These are phyloP conservation scores for Gorsachius goisagi DNA, from an alignment of 2,113 vertebrate species.

Conservation along the genomic window DNA sequence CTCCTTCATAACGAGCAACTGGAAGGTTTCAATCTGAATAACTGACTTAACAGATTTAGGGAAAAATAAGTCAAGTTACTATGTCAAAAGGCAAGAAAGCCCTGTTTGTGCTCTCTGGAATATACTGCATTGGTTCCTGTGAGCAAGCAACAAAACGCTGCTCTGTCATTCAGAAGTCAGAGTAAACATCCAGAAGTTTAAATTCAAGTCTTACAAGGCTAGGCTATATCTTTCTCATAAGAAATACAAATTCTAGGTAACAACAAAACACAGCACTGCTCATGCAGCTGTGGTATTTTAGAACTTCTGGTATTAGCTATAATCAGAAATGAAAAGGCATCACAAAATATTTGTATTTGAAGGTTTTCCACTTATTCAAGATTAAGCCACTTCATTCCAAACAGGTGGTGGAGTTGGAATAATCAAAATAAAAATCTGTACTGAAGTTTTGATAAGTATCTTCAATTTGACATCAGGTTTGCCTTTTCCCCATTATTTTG, in stretches of 20 bases:
- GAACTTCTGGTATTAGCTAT: not conserved
- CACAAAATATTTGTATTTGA: not conserved
- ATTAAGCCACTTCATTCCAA: not conserved
- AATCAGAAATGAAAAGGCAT: not conserved
- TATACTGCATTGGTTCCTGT: not conserved
- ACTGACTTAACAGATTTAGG: not conserved
- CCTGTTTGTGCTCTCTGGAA: not conserved
- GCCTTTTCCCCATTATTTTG: not conserved
- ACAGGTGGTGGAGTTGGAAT: not conserved
- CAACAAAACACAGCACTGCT: not conserved
- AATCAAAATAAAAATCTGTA: not conserved
- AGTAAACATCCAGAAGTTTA: not conserved
- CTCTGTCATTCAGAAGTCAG: not conserved
- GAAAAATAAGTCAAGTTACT: slow-evolving; percentile 29
- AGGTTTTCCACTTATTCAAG: not conserved
- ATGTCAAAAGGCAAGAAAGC: not conserved
- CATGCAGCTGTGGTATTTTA: not conserved
- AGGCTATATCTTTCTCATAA: not conserved
- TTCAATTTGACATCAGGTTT: not conserved
- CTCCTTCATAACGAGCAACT: slow-evolving; percentile 21
- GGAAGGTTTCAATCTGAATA: slow-evolving; percentile 54
- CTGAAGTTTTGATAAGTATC: not conserved
- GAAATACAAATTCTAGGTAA: not conserved
- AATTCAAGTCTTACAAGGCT: not conserved
- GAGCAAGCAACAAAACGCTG: not conserved